These are phyloP conservation scores for Drosophila glabriapex DNA, from an alignment of 2,888 invertebrate genomes.

Conservation along the genomic window DNA sequence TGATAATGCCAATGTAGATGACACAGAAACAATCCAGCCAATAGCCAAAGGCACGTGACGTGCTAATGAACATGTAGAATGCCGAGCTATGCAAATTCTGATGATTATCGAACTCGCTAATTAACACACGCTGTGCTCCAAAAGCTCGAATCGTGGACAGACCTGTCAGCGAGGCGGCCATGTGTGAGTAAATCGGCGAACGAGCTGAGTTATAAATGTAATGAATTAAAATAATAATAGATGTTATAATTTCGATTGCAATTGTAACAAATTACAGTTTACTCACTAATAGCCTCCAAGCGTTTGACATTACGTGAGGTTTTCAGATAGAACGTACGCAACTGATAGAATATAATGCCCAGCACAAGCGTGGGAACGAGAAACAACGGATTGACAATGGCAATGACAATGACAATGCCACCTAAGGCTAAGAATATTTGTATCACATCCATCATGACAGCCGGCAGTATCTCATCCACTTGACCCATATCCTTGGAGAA, in stretches of 20 bases:
- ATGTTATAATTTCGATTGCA: too few species aligned
- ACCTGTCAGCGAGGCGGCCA: slow-evolving; percentile 95
- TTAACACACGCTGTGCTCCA: slow-evolving; percentile 91
- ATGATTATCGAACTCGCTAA: slow-evolving; percentile 92
- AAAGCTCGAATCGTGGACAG: slow-evolving; percentile 96
- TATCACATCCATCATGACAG: slow-evolving; percentile 85
- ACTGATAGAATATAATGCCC: slow-evolving; percentile 90
- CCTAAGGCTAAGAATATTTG: slow-evolving; percentile 93
- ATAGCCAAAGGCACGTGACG: slow-evolving; percentile 97
- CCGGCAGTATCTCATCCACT: slow-evolving; percentile 86
- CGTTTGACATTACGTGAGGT: slow-evolving; percentile 93
- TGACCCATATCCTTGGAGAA: slow-evolving; percentile 95
- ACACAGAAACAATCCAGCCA: slow-evolving; percentile 96
- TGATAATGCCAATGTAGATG: slow-evolving; percentile 93
- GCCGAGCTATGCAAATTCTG: slow-evolving; percentile 95
- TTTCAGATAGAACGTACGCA: slow-evolving; percentile 91
- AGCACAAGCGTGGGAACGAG: slow-evolving; percentile 90
- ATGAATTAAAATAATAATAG: neutral
- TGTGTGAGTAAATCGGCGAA: slow-evolving; percentile 97
- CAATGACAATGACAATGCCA: slow-evolving; percentile 93
- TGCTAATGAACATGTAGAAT: slow-evolving; percentile 95
- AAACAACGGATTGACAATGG: slow-evolving; percentile 90
- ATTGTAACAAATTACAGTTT: neutral
- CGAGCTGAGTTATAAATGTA: slow-evolving; percentile 87
- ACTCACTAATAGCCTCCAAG: slow-evolving; percentile 93